These are phyloP conservation scores for Mizuhopecten yessoensis DNA, from an alignment of 1,140 invertebrate genomes.

Conservation along the genomic window DNA sequence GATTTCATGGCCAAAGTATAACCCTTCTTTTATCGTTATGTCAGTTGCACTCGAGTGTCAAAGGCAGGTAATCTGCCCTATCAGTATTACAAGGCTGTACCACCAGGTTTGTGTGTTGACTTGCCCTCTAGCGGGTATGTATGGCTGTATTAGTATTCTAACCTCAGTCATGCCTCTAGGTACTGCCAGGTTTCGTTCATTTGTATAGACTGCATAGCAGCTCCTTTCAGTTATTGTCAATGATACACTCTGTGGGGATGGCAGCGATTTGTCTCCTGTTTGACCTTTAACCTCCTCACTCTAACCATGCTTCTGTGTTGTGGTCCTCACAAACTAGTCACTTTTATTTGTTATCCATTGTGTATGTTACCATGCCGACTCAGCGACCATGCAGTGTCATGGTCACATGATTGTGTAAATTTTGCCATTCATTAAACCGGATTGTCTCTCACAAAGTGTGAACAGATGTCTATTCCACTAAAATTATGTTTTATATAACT, in stretches of 20 bases:
- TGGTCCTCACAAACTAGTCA: constrained; percentile 37
- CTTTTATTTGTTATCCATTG: constrained; percentile 21
- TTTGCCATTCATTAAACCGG: constrained; percentile 38
- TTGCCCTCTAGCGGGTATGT: not conserved
- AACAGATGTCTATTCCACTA: constrained; percentile 34
- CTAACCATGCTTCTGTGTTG: not conserved
- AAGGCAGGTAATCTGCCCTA: not conserved
- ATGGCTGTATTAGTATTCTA: not conserved
- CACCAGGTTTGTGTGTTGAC: not conserved
- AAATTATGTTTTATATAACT: constrained; percentile 36
- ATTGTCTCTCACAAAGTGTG: constrained; percentile 38
- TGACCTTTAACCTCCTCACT: not conserved
- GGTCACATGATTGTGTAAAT: constrained; percentile 38
- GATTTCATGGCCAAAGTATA: not conserved
- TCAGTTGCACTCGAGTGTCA: not conserved
- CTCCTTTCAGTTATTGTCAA: not conserved
- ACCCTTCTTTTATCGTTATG: not conserved
- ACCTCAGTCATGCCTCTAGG: not conserved
- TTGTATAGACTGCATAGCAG: not conserved
- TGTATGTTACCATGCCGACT: constrained; percentile 24
- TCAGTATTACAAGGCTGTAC: not conserved
- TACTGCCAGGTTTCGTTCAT: not conserved
- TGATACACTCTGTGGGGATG: not conserved
- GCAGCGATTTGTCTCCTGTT: not conserved
- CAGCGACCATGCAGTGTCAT: constrained; percentile 29